Conservation (phyloP, 2,113 vertebrate genomes). For the Rhinopomastus cyanomelas region DNA sequence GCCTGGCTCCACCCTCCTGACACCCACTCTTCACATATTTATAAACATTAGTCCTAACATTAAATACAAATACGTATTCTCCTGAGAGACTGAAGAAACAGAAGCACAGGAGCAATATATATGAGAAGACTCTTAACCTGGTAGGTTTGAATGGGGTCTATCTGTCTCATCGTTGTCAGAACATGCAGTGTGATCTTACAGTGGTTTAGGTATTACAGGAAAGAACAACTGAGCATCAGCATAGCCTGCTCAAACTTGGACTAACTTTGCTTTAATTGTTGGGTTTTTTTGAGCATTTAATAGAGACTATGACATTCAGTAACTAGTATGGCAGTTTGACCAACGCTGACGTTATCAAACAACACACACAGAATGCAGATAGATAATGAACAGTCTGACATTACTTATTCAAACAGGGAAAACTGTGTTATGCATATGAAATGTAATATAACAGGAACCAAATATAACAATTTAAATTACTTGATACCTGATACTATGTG, state of each 20-base stretch:
- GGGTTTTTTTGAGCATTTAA: neutral
- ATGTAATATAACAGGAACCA: neutral
- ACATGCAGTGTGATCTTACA: neutral
- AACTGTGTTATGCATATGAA: neutral
- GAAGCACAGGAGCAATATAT: neutral
- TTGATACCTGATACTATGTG: constrained; percentile 66
- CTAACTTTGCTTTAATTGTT: neutral
- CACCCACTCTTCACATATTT: no score
- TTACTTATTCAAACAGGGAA: neutral
- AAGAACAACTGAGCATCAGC: neutral
- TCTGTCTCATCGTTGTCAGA: neutral
- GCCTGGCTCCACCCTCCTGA: no score
- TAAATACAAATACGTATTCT: neutral
- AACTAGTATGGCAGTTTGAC: neutral
- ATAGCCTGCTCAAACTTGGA: neutral
- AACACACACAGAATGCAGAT: neutral
- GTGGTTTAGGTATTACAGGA: neutral
- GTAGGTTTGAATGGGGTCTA: neutral
- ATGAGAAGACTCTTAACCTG: neutral
- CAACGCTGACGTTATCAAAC: neutral
- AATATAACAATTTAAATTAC: constrained; percentile 35
- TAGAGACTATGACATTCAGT: neutral
- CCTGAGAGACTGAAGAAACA: neutral
- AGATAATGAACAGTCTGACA: neutral
- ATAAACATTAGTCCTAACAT: neutral